A percentile compares a stretch with the other conserved stretches of the same genome.
These are phyloP conservation scores for Cygnus buccinator DNA, from an alignment of 2,113 vertebrate genomes.

Conservation along the genomic window DNA sequence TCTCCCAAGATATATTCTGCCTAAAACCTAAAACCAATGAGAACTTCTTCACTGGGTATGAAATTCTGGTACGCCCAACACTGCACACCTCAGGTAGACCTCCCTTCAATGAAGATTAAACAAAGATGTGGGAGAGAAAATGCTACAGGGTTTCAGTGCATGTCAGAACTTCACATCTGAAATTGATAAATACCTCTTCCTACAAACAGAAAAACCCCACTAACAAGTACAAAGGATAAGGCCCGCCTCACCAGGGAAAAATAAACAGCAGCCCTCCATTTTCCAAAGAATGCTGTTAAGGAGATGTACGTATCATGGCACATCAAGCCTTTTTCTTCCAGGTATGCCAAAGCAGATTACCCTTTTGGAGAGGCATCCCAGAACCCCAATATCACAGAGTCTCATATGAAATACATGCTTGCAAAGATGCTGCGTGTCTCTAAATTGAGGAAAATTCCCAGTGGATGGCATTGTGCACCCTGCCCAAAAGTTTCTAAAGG, in stretches of 20 bases:
- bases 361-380: neutral
- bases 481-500: neutral
- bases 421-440: neutral
- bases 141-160: neutral
- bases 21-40: neutral
- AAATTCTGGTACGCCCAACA: neutral
- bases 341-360: neutral
- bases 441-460: neutral
- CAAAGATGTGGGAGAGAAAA: neutral
- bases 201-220: neutral
- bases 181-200: neutral
- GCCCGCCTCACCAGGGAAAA: neutral
- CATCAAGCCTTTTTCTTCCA: neutral
- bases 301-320: neutral
- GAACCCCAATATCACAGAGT: neutral
- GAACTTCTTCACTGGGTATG: neutral
- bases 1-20: neutral
- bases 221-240: neutral
- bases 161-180: neutral
- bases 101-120: constrained; percentile 1
- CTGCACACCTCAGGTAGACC: neutral
- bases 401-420: neutral
- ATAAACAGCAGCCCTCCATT: neutral
- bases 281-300: neutral
- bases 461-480: neutral